Percentiles rank a stretch among this genome's conserved stretches.
Evolutionary conservation across 2,797 vertebrate species (phyloP).

Genomic region (Propithecus perrieri): DNA sequence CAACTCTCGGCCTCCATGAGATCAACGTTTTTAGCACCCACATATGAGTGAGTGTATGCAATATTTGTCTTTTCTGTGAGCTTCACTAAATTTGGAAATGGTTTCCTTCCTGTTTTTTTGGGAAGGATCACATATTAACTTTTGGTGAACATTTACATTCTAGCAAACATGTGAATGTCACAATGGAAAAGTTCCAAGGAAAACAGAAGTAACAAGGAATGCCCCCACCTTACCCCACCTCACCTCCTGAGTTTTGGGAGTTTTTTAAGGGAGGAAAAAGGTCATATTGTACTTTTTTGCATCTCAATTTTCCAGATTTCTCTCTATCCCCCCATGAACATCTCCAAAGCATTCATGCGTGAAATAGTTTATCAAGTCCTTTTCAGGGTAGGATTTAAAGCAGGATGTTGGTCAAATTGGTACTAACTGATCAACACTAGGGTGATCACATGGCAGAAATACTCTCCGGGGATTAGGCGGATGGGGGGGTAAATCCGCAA

Average conservation of each 20-base stretch:
- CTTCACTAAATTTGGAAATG: slow-evolving; percentile 25
- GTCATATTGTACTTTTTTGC: not conserved
- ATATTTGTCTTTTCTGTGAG: not conserved
- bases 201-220: not conserved
- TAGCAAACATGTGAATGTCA: too few species aligned
- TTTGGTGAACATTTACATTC: too few species aligned
- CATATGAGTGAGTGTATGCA: not conserved
- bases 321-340: not conserved
- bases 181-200: too few species aligned
- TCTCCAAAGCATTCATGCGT: not conserved
- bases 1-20: not conserved
- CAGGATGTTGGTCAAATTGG: not conserved
- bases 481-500: too few species aligned
- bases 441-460: too few species aligned
- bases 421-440: too few species aligned
- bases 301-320: not conserved
- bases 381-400: not conserved
- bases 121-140: not conserved
- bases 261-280: not conserved
- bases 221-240: accelerated
- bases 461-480: too few species aligned
- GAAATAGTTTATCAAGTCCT: not conserved
- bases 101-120: slow-evolving; percentile 6
- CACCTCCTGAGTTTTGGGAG: not conserved
- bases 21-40: not conserved